Percentiles rank a stretch among this genome's conserved stretches.
Conservation (phyloP, 2,113 vertebrate genomes). For the Delphinus delphis region DNA sequence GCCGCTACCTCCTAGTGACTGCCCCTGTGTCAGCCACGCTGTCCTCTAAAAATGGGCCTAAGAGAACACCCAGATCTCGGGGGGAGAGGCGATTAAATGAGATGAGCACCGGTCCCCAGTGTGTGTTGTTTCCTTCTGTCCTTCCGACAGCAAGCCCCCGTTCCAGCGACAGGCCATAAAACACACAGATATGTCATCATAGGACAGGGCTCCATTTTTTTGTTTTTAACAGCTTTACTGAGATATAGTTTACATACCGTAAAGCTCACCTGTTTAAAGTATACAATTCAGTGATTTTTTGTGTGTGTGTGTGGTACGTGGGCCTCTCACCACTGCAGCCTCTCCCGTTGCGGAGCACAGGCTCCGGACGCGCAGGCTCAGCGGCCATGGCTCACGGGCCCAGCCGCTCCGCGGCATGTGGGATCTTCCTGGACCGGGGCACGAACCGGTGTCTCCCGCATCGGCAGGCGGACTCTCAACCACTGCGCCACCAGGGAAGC, state of each 20-base stretch:
- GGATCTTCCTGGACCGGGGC: too few species aligned
- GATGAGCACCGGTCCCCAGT: fast-evolving
- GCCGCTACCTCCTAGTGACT: neutral
- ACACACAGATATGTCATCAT: neutral
- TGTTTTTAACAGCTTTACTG: neutral
- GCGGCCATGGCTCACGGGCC: too few species aligned
- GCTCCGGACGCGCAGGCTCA: too few species aligned
- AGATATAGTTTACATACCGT: neutral
- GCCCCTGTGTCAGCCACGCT: neutral
- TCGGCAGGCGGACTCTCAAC: too few species aligned
- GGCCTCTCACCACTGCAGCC: too few species aligned
- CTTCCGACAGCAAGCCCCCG: fast-evolving
- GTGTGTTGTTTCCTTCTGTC: neutral
- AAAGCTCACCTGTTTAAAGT: neutral
- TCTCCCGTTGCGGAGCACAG: too few species aligned
- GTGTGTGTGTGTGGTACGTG: too few species aligned
- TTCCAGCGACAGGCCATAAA: neutral
- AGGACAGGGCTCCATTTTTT: neutral
- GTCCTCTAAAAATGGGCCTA: neutral
- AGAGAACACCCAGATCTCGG: neutral
- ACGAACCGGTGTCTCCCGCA: too few species aligned
- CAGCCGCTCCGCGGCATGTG: too few species aligned
- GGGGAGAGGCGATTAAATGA: too few species aligned
- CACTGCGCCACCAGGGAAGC: too few species aligned
- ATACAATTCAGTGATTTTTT: neutral